Conservation (phyloP, 2,888 invertebrate genomes). For the Acleris cristana region DNA sequence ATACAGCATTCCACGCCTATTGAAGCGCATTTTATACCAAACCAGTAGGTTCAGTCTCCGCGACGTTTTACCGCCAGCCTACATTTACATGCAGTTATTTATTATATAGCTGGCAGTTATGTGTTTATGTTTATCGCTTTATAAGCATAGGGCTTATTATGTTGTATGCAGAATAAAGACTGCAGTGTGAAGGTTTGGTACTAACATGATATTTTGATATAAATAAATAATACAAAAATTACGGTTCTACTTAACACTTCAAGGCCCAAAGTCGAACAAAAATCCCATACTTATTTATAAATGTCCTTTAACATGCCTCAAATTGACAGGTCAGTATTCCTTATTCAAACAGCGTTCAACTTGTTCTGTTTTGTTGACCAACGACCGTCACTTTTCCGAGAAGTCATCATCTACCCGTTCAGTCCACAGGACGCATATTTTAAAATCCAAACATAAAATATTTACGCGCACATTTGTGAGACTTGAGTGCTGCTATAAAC, state of each 20-base stretch:
- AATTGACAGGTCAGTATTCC: no score
- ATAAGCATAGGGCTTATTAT: neutral
- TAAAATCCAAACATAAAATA: constrained; percentile 54
- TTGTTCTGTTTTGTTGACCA: constrained; percentile 11
- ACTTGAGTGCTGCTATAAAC: constrained; percentile 58
- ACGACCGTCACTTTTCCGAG: constrained; percentile 43
- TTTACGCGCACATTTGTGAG: constrained; percentile 48
- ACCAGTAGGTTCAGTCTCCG: constrained; percentile 56
- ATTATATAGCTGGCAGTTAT: neutral
- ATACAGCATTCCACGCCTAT: constrained; percentile 52
- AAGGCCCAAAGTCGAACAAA: no score
- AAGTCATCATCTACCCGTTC: constrained; percentile 36
- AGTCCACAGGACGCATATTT: constrained; percentile 16
- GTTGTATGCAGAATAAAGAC: neutral
- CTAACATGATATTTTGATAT: no score
- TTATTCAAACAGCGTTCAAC: no score
- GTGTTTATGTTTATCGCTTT: constrained; percentile 4
- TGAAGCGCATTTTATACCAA: constrained; percentile 53
- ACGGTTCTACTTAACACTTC: no score
- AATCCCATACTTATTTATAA: no score
- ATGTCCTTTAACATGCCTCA: no score
- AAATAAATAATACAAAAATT: no score
- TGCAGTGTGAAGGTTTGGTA: neutral
- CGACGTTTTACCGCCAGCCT: constrained; percentile 34
- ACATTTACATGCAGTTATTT: constrained; percentile 23